Percentiles rank a stretch among this genome's conserved stretches.
Evolutionary conservation across 1,140 invertebrate species (phyloP).

Genomic region (Tetragnatha versicolor): DNA sequence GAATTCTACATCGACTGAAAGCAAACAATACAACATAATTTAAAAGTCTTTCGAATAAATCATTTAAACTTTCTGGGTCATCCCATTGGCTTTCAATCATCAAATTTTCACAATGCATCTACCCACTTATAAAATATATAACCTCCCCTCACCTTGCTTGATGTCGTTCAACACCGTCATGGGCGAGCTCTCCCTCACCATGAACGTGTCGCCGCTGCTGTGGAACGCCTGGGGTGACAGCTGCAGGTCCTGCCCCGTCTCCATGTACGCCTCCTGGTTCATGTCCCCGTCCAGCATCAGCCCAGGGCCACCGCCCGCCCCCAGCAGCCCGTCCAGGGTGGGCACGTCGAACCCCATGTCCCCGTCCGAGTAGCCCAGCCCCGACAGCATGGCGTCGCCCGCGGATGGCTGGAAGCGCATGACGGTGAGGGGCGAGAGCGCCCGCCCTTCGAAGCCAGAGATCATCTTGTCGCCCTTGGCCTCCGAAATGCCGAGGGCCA

Average conservation of each 20-base stretch:
- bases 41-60: too few species aligned
- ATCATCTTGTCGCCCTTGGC: conserved; percentile 53
- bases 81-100: too few species aligned
- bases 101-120: too few species aligned
- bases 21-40: too few species aligned
- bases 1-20: too few species aligned
- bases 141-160: conserved; percentile 10
- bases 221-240: conserved; percentile 75
- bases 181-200: conserved; percentile 58
- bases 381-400: conserved; percentile 66
- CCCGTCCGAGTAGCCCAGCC: conserved; percentile 63
- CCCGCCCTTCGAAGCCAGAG: conserved; percentile 49
- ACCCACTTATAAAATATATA: background rate
- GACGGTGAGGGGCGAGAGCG: conserved; percentile 60
- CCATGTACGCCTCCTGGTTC: conserved; percentile 67
- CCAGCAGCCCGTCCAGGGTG: conserved; percentile 62
- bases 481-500: conserved; percentile 36
- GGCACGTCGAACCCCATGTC: conserved; percentile 65
- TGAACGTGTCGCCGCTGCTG: conserved; percentile 73
- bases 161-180: conserved; percentile 25
- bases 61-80: too few species aligned
- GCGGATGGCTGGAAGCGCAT: conserved; percentile 48
- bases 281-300: conserved; percentile 73
- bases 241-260: conserved; percentile 66
- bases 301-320: conserved; percentile 58